These are phyloP conservation scores for Clistopyga incitator DNA, from an alignment of 2,888 invertebrate species.

Conservation along the genomic window DNA sequence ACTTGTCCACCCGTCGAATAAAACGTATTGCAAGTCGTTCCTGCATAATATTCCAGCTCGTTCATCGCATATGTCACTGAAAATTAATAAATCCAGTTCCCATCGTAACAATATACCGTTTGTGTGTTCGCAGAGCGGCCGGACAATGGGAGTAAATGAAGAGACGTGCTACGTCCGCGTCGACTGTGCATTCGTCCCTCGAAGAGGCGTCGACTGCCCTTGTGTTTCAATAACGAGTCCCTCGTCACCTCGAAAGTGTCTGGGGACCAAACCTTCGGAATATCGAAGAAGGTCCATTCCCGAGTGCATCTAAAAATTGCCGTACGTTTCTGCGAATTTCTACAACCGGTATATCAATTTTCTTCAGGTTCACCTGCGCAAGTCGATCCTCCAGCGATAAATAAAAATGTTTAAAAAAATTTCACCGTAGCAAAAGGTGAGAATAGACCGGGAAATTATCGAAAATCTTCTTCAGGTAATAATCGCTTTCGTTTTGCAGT, in stretches of 20 bases:
- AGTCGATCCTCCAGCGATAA: too few relatives aligned
- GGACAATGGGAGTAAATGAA: conserved; percentile 71
- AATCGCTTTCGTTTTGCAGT: conserved; percentile 20
- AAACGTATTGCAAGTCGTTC: not conserved
- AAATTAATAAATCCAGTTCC: conserved; percentile 4
- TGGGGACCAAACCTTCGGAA: conserved; percentile 39
- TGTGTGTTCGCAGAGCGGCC: not conserved
- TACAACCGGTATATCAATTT: too few relatives aligned
- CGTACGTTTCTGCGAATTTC: too few relatives aligned
- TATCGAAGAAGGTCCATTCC: not conserved
- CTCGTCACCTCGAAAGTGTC: conserved; percentile 61
- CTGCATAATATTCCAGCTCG: conserved; percentile 9
- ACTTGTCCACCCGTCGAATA: not conserved
- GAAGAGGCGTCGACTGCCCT: conserved; percentile 52
- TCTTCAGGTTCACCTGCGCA: too few relatives aligned
- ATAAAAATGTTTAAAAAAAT: too few relatives aligned
- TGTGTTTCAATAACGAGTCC: conserved; percentile 69
- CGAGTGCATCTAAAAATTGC: too few relatives aligned
- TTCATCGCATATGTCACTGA: conserved; percentile 17
- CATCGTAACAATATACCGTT: conserved; percentile 1
- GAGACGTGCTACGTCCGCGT: conserved; percentile 45
- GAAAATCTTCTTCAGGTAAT: conserved; percentile 29
- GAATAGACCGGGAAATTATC: conserved; percentile 48
- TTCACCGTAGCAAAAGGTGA: not conserved
- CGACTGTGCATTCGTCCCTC: conserved; percentile 64